These are phyloP conservation scores for Cololabis saira DNA, from an alignment of 2,113 vertebrate species.

Conservation along the genomic window DNA sequence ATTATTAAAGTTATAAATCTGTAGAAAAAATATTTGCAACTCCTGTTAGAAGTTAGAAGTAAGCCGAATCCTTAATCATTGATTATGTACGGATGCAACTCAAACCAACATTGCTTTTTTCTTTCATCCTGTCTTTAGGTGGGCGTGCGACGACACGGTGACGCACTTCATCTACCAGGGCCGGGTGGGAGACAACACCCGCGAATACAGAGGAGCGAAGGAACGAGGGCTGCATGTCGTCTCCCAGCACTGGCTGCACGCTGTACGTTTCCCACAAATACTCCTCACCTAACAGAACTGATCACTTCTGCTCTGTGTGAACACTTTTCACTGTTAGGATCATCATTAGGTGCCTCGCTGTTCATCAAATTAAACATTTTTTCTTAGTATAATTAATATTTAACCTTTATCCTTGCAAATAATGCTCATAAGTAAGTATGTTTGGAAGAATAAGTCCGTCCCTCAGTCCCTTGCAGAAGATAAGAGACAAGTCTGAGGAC, in stretches of 20 bases:
- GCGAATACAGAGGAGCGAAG: conserved; percentile 91
- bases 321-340: too few relatives aligned
- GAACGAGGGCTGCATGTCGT: conserved; percentile 90
- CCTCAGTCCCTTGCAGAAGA: too few relatives aligned
- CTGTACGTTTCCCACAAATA: conserved; percentile 77
- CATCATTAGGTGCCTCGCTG: too few relatives aligned
- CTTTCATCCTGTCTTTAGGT: conserved; percentile 77
- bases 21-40: too few relatives aligned
- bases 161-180: conserved; percentile 98
- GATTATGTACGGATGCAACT: too few relatives aligned
- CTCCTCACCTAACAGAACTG: background rate
- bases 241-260: conserved; percentile 94
- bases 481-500: too few relatives aligned
- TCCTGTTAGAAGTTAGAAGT: too few relatives aligned
- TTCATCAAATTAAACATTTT: too few relatives aligned
- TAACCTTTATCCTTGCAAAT: background rate
- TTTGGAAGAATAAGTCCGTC: background rate
- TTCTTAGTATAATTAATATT: background rate
- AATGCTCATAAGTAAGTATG: background rate
- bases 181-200: conserved; percentile 90
- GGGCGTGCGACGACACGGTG: conserved; percentile 94
- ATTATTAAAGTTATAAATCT: too few relatives aligned
- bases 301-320: too few relatives aligned
- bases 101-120: background rate
- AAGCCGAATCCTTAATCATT: too few relatives aligned